Base-by-base conservation (phyloP, 2,797 vertebrate genomes). In the Galago senegalensis region DNA sequence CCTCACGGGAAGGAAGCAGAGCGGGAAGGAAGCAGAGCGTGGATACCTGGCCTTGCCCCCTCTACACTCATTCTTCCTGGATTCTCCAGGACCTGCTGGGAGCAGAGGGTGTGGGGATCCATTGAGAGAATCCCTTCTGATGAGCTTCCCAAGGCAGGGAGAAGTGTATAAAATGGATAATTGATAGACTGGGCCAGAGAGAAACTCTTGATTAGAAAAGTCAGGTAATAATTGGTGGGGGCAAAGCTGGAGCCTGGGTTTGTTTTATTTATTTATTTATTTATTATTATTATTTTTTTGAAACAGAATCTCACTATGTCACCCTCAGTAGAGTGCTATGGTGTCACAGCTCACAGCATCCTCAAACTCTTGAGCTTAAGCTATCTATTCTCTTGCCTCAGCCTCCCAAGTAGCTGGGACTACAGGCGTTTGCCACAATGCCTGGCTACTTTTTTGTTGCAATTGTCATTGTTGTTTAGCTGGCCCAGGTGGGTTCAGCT, bases 151-250 rank as follows among this genome's bases (percentile, higher is more conserved):
- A 53, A 87, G 16, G 12, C 56, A 65, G 72, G 43, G 67, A 79
- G n/a, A 75, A n/a, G 9, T 82, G 23, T 83, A 46, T 46, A 67
- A 67, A 76, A 43, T 31, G 29, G 43, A 18, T 29, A 72, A 56
- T 82, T 81, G 73, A 40, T 75, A 89, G 83, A 56, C 25, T 90
- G 21, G 29, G 43, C 12, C 13, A 60, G 91, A 81, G 10, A 81
- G 85, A 88, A 65, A 88, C 46, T 72, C 34, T 23, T 23, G n/a
- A 61, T 81, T 85, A 69, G 94, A 84, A 84, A 88, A 85, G 21
- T 82, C n/a, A 82, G 49, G n/a, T 31, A n/a, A 25, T 69, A 76
- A 27, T 56, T 79, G 60, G 53, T 69, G 23, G 56, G 31, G 12
- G 23, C 58, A 37, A 84, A 86, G n/a, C 31, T 14, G 16, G 63